phyloP scores from a whole-genome alignment of 2,888 invertebrate species.

The Cetonia aurata region DNA sequence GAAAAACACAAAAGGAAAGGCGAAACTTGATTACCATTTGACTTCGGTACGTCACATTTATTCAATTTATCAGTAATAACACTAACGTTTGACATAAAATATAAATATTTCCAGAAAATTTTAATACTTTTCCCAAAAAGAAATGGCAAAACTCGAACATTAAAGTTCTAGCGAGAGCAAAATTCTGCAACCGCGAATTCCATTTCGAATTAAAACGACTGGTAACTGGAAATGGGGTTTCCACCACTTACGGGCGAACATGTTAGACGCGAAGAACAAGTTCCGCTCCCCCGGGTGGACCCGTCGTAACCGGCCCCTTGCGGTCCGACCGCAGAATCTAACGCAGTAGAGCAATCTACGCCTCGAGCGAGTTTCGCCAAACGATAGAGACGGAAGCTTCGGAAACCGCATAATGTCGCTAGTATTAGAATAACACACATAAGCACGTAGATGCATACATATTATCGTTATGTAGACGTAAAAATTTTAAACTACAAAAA shows the following conservation, averaged over 20 bases:
- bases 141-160: too few relatives aligned
- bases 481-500: neutral
- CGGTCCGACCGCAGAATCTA: slow-evolving; percentile 54
- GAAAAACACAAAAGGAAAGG: too few relatives aligned
- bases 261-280: slow-evolving; percentile 48
- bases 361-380: slow-evolving; percentile 12
- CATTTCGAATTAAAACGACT: slow-evolving; percentile 51
- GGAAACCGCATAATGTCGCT: slow-evolving; percentile 30
- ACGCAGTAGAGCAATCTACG: slow-evolving; percentile 52
- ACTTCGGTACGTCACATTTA: too few relatives aligned
- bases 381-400: slow-evolving; percentile 6
- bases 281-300: slow-evolving; percentile 47
- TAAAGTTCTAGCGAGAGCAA: neutral
- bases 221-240: slow-evolving; percentile 49
- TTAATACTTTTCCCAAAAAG: too few relatives aligned
- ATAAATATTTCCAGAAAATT: too few relatives aligned
- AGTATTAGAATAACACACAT: slow-evolving; percentile 3
- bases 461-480: neutral
- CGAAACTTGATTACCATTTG: too few relatives aligned
- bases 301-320: slow-evolving; percentile 50
- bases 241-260: slow-evolving; percentile 42
- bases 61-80: too few relatives aligned
- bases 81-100: too few relatives aligned
- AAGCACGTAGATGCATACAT: neutral
- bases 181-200: slow-evolving; percentile 40